phyloP scores from a whole-genome alignment of 1,140 invertebrate species.

The Eurosta solidaginis region DNA sequence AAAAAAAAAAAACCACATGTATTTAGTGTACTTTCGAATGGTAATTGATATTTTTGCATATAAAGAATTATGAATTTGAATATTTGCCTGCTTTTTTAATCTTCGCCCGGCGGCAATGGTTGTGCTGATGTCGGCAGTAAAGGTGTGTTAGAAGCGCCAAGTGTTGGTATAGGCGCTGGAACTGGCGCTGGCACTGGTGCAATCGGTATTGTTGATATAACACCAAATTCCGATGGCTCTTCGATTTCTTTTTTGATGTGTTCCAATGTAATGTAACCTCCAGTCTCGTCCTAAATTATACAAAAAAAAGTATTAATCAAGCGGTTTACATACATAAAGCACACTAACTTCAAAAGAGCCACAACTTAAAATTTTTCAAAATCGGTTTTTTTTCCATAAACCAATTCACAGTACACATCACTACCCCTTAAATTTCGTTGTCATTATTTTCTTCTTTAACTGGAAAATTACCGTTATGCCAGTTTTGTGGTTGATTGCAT shows the following conservation, averaged over 20 bases:
- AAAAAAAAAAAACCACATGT: background rate
- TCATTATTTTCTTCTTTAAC: too few species aligned
- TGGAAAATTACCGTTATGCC: too few species aligned
- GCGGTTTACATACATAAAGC: background rate
- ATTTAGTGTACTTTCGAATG: background rate
- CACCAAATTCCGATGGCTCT: constrained; percentile 38
- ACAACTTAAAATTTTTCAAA: too few species aligned
- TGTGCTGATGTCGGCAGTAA: constrained; percentile 37
- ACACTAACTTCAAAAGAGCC: too few species aligned
- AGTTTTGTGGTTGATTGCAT: too few species aligned
- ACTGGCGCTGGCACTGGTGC: constrained; percentile 41
- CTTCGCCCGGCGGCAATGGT: constrained; percentile 57
- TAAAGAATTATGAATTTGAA: background rate
- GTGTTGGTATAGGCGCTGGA: background rate
- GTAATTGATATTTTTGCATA: background rate
- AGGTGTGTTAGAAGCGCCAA: background rate
- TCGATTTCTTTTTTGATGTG: constrained; percentile 54
- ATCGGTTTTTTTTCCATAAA: too few species aligned
- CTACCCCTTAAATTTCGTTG: too few species aligned
- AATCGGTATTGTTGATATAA: constrained; percentile 38
- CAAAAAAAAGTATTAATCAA: background rate
- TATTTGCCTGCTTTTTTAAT: too few species aligned
- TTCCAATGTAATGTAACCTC: constrained; percentile 53
- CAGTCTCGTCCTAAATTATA: constrained; percentile 49
- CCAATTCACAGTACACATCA: too few species aligned